phyloP scores from a whole-genome alignment of 2,888 invertebrate genomes.

The Leptopterna dolabrata region DNA sequence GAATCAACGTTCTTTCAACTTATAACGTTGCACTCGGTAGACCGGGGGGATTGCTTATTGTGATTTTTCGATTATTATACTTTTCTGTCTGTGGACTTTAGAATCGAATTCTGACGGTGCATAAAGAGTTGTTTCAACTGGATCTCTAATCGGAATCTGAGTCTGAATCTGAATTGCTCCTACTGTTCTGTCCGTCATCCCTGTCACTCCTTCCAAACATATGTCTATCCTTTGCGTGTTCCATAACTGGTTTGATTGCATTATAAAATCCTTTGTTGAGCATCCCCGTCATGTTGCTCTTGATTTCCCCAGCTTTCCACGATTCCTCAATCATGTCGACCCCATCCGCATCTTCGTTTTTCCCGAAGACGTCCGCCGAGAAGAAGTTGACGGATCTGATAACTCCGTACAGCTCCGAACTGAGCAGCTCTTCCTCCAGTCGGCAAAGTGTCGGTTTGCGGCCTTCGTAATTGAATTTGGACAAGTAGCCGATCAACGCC shows the following conservation, averaged over 20 bases:
- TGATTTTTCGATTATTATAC: no score
- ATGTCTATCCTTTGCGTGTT: not conserved
- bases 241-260: not conserved
- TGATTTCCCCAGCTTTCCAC: not conserved
- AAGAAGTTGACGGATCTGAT: not conserved
- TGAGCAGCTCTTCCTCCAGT: not conserved
- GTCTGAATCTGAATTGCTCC: not conserved
- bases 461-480: conserved; percentile 17
- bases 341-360: not conserved
- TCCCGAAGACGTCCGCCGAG: no score
- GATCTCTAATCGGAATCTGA: not conserved
- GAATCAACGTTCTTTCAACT: no score
- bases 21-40: no score
- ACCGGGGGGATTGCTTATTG: no score
- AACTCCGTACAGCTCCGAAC: not conserved
- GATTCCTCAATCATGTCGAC: not conserved
- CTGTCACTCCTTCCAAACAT: not conserved
- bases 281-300: not conserved
- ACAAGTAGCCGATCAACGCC: not conserved
- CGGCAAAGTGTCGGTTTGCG: not conserved
- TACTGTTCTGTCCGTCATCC: not conserved
- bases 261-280: not conserved
- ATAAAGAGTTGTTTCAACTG: no score
- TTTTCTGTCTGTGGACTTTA: no score
- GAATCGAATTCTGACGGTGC: no score